Base-by-base conservation (phyloP, 2,797 vertebrate species). In the Peromyscus nudipes region DNA sequence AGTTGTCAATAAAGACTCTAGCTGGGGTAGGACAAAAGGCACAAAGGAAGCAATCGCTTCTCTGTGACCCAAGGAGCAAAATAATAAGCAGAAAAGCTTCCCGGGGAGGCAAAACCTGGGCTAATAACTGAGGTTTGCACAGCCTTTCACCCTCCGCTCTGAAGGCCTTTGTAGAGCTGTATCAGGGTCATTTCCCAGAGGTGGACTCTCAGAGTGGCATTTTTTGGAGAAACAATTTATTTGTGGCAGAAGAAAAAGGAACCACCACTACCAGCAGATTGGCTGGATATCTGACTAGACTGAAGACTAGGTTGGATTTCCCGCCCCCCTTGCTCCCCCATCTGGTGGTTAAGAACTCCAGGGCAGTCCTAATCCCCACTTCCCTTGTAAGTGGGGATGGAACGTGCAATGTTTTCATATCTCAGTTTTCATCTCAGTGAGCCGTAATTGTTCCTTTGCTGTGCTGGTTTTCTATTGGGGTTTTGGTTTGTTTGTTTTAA, bases 191-290 rank as follows among this genome's bases (percentile, higher is more conserved):
- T 73, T 92, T 94, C n/a, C 21, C 25, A 85, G 34, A 16, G 43
- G 79, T n/a, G 29, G 19, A n/a, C 40, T 77, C 75, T 57, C 57
- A 79, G 10, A 55, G 14, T 25, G 17, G 17, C 77, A 46, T 90
- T 69, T 84, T 81, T 84, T 95, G 79, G 77, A 55, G 55, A 85
- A 93, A 91, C 13, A 79, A 75, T 91, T 80, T 57, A 84, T 92
- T 82, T 85, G 7, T 86, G 86, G 86, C n/a, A 75, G n/a, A 37
- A 23, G 13, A 31, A 57, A 29, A 46, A 73, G 71, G 19, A 88
- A 85, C 19, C 46, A 64, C n/a, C 37, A 3, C 75, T 64, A 60
- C 3, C 52, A 55, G 52, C 69, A 82, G 43, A 27, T 52, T 75
- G 29, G 49, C 86, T 43, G 5, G 34, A 83, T 92, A 73, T 57